These are phyloP conservation scores for Coregonus suidteri DNA, from an alignment of 2,797 vertebrate genomes.

Conservation along the genomic window DNA sequence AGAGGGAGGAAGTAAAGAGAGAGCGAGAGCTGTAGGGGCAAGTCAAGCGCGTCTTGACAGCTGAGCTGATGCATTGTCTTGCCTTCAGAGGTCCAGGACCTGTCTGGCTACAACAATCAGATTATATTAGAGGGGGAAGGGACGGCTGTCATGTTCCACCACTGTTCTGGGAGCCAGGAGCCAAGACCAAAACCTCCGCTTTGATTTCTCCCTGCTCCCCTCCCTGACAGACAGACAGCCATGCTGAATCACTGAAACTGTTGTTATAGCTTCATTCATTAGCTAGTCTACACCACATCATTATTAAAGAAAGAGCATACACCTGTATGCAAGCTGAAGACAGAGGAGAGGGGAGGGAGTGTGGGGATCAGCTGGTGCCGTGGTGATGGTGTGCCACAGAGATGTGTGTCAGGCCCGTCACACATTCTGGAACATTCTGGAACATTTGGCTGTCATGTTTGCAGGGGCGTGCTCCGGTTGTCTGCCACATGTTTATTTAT, in stretches of 20 bases:
- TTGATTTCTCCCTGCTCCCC: slow-evolving; percentile 40
- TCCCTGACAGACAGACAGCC: slow-evolving; percentile 16
- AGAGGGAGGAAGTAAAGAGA: neutral
- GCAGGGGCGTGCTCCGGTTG: slow-evolving; percentile 50
- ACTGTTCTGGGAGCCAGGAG: slow-evolving; percentile 11
- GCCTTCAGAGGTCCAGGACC: slow-evolving; percentile 58
- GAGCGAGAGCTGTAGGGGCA: slow-evolving; percentile 45
- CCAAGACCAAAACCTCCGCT: slow-evolving; percentile 32
- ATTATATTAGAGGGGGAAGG: slow-evolving; percentile 36
- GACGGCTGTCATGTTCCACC: slow-evolving; percentile 27
- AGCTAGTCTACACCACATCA: slow-evolving; percentile 35
- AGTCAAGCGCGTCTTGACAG: slow-evolving; percentile 51
- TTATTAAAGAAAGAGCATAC: slow-evolving; percentile 28
- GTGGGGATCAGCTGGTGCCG: neutral
- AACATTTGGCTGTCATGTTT: slow-evolving; percentile 62
- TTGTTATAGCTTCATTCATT: slow-evolving; percentile 47
- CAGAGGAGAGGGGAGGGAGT: neutral
- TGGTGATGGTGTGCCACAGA: neutral
- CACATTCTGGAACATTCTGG: slow-evolving; percentile 9
- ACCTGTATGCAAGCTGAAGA: slow-evolving; percentile 32
- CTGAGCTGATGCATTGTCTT: slow-evolving; percentile 39
- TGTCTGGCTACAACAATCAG: slow-evolving; percentile 50
- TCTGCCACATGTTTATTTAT: slow-evolving; percentile 68
- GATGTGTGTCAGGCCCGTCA: slow-evolving; percentile 1
- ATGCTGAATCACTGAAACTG: slow-evolving; percentile 41